Evolutionary conservation across 64 coral and sea anemone species (phyloP), one percentile per base, ranked within the genome.

Genomic region (Actinia tenebrosa): DNA sequence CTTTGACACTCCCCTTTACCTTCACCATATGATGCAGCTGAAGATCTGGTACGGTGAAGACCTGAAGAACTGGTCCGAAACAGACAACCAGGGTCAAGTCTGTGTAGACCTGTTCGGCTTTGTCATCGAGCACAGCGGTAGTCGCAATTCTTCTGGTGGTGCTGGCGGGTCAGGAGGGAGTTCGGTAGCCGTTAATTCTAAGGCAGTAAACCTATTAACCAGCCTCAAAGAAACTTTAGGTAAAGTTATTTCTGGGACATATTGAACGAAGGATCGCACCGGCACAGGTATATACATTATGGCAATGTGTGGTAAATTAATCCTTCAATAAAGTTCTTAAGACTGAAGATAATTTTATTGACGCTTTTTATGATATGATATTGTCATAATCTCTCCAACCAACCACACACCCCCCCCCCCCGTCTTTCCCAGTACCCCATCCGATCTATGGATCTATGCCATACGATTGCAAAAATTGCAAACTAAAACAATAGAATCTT

Each of bases 11-110:
- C 89, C 84, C 8, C 42, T 87, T 54, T 86, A 86, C 20, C 18
- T 91, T 1, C 56, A 72, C 1, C 54, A 54, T 0, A 2, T 80
- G 15, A 87, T 91, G 89, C 47, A 91, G 23, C 78, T 91, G 7
- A 25, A 62, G 16, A 43, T 91, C 15, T 91, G 89, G 89, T 91
- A 53, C 56, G 89, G 89, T 9, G 77, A 91, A 16, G 84, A 91
- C 60, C 71, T 91, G 13, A 91, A 82, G 84, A 87, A 91, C 26
- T 91, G 56, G 84, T 30, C 75, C 19, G 89, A 91, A 16, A 37
- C 18, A 0, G 84, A 87, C 52, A 91, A 91, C 27, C 89, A 91
- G 46, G 89, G 89, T 3, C 16, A 71, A 8, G 89, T 87, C 42
- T 91, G 89, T 64, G 89, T 91, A 10, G 84, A 91, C 26, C 71